These are phyloP conservation scores for Marisa cornuarietis DNA, from an alignment of 1,140 invertebrate species.

Conservation along the genomic window DNA sequence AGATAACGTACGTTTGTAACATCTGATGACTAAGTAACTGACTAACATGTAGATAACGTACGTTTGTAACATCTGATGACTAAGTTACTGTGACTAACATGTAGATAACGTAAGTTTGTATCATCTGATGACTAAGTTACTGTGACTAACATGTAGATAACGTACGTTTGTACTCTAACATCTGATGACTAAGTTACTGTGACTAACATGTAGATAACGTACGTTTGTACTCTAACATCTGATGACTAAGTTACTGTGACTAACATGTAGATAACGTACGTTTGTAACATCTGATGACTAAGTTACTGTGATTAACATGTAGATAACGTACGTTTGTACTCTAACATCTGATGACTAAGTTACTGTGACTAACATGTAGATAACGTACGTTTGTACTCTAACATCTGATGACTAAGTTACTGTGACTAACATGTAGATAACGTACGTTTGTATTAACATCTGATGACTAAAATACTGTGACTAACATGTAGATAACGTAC, in stretches of 20 bases:
- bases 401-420: too few relatives aligned
- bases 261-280: constrained; percentile 31
- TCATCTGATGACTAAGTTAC: too few relatives aligned
- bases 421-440: constrained; percentile 17
- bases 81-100: too few relatives aligned
- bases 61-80: not conserved
- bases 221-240: not conserved
- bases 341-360: too few relatives aligned
- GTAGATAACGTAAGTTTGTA: constrained; percentile 33
- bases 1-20: too few relatives aligned
- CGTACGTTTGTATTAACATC: constrained; percentile 17
- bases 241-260: too few relatives aligned
- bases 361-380: constrained; percentile 6
- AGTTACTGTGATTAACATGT: not conserved
- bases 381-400: constrained; percentile 24
- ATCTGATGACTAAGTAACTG: too few relatives aligned
- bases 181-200: too few relatives aligned
- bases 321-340: constrained; percentile 32
- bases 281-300: too few relatives aligned
- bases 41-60: constrained; percentile 37
- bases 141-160: constrained; percentile 17
- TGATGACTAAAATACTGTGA: too few relatives aligned
- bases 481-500: constrained; percentile 29
- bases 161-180: constrained; percentile 17
- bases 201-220: constrained; percentile 28